Percentiles rank a stretch among this genome's conserved stretches.
Conservation (phyloP, 2,888 invertebrate species). For the Cynaeus angustus region DNA sequence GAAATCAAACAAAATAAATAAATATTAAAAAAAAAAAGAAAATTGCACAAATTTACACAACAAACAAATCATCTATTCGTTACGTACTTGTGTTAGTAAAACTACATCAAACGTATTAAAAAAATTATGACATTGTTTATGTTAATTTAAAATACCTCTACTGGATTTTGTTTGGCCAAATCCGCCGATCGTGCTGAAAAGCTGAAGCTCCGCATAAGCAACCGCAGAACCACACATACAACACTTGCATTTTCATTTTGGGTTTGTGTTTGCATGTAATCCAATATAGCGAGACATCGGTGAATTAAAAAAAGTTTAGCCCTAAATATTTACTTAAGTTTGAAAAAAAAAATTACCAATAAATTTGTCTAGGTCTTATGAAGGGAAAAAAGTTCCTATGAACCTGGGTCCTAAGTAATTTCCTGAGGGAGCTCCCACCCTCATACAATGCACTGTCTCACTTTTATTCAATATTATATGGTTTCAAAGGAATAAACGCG, state of each 20-base stretch:
- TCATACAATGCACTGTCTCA: constrained; percentile 24
- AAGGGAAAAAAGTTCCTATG: constrained; percentile 36
- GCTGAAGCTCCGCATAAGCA: background rate
- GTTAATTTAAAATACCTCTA: background rate
- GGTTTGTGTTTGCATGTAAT: constrained; percentile 1
- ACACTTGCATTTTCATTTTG: constrained; percentile 12
- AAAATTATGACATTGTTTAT: background rate
- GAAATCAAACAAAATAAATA: no score
- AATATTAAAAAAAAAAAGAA: no score
- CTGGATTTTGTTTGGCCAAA: constrained; percentile 1
- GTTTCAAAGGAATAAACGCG: constrained; percentile 6
- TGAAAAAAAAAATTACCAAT: constrained; percentile 31
- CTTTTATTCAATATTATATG: constrained; percentile 31
- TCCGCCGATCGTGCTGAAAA: constrained; percentile 6
- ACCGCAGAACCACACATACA: constrained; percentile 3
- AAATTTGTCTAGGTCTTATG: constrained; percentile 32
- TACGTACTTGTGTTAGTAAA: no score
- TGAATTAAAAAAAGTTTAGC: constrained; percentile 29
- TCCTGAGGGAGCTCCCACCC: constrained; percentile 33
- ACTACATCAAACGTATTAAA: no score
- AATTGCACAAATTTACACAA: no score
- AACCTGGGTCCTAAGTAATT: constrained; percentile 36
- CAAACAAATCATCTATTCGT: no score
- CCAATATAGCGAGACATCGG: constrained; percentile 3
- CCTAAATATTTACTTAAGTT: constrained; percentile 31